These are phyloP conservation scores for Acleris cristana DNA, from an alignment of 2,888 invertebrate genomes.

Conservation along the genomic window DNA sequence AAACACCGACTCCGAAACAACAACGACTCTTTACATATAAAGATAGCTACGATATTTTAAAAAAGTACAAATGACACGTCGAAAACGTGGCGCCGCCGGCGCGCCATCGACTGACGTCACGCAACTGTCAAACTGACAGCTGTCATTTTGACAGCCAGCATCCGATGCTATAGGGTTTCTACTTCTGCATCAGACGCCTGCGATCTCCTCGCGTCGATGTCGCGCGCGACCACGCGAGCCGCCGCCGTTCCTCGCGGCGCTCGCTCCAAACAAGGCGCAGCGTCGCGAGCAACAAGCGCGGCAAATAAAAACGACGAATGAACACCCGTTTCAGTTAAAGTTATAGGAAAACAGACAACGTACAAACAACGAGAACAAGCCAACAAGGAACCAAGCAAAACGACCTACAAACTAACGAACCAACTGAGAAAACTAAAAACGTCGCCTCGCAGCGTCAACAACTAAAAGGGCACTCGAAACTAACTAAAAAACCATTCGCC, in stretches of 20 bases:
- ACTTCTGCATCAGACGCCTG: neutral
- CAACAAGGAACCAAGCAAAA: constrained; percentile 64
- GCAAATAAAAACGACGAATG: constrained; percentile 36
- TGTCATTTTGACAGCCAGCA: neutral
- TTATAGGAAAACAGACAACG: constrained; percentile 64
- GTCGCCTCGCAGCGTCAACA: constrained; percentile 58
- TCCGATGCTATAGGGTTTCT: neutral
- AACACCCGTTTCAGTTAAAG: constrained; percentile 48
- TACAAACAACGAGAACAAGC: constrained; percentile 59
- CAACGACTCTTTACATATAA: constrained; percentile 58
- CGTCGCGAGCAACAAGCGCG: constrained; percentile 8
- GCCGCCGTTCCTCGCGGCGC: neutral
- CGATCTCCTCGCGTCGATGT: neutral
- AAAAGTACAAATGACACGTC: constrained; percentile 70
- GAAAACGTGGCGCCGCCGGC: constrained; percentile 49
- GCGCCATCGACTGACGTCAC: neutral
- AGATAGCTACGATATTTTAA: constrained; percentile 59
- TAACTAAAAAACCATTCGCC: constrained; percentile 61
- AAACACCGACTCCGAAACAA: constrained; percentile 60
- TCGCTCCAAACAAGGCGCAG: neutral
- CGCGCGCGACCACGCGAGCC: constrained; percentile 25
- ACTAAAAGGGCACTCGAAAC: constrained; percentile 63
- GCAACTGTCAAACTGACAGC: neutral
- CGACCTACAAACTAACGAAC: constrained; percentile 72
- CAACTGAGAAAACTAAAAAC: constrained; percentile 47